Percentiles rank a stretch among this genome's conserved stretches.
Evolutionary conservation across 1,140 invertebrate genomes (phyloP).

Genomic region (Rhagoletis pomonella): DNA sequence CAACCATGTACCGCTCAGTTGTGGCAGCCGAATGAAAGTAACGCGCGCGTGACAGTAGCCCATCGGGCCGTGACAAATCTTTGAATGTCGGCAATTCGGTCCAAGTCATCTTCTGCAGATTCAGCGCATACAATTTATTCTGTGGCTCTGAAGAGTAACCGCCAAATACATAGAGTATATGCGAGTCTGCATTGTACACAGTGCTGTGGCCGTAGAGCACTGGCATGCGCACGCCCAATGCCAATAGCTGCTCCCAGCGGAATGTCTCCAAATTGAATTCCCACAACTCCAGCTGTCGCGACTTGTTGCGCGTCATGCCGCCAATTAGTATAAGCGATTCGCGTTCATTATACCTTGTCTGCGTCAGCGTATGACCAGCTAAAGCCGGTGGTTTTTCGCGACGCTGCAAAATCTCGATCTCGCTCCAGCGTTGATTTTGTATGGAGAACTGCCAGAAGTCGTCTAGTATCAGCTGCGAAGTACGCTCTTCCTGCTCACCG

Average conservation of each 20-base stretch:
- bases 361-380: conserved; percentile 91
- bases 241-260: conserved; percentile 81
- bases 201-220: conserved; percentile 94
- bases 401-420: conserved; percentile 72
- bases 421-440: conserved; percentile 89
- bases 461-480: conserved; percentile 80
- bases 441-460: conserved; percentile 97
- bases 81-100: conserved; percentile 84
- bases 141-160: conserved; percentile 79
- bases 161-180: conserved; percentile 93
- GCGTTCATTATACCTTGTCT: conserved; percentile 82
- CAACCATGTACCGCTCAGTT: conserved; percentile 91
- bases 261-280: conserved; percentile 86
- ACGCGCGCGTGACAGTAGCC: conserved; percentile 81
- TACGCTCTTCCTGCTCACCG: conserved; percentile 72
- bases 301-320: conserved; percentile 86
- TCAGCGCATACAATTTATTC: conserved; percentile 85
- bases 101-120: conserved; percentile 85
- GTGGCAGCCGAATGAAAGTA: conserved; percentile 93
- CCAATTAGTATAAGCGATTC: conserved; percentile 91
- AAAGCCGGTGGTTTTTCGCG: conserved; percentile 79
- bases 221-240: conserved; percentile 83
- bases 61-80: conserved; percentile 77
- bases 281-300: conserved; percentile 85
- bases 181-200: conserved; percentile 86